These are phyloP conservation scores for Osmerus mordax DNA, from an alignment of 2,113 vertebrate species.

Conservation along the genomic window DNA sequence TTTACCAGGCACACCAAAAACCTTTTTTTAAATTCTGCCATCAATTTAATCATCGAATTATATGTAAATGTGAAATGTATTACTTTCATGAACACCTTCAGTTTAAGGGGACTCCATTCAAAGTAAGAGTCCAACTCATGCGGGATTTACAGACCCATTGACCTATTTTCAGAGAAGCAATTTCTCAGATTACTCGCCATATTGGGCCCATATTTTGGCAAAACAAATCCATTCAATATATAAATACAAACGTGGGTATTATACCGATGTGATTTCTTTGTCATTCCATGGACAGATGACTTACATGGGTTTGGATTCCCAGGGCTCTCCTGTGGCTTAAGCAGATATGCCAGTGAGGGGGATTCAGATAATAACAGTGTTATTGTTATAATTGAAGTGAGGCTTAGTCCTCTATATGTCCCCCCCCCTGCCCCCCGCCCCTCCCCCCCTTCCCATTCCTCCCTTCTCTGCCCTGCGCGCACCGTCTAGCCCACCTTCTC, in stretches of 20 bases:
- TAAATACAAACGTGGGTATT: slow-evolving; percentile 15
- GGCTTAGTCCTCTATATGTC: slow-evolving; percentile 23
- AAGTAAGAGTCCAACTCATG: not conserved
- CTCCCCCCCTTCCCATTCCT: not conserved
- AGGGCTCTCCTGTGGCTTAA: not conserved
- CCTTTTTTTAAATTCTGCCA: too few species aligned
- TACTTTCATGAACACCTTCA: too few species aligned
- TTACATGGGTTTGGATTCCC: not conserved
- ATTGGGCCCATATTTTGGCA: slow-evolving; percentile 19
- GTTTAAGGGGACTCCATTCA: not conserved
- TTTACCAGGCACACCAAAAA: too few species aligned
- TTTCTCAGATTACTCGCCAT: slow-evolving; percentile 12
- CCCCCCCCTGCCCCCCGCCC: not conserved
- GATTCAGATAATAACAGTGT: slow-evolving; percentile 29
- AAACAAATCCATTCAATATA: slow-evolving; percentile 27
- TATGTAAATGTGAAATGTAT: not conserved
- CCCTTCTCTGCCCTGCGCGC: not conserved
- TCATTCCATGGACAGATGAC: slow-evolving; percentile 25
- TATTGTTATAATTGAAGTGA: slow-evolving; percentile 37
- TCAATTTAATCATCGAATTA: too few species aligned
- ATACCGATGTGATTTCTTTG: slow-evolving; percentile 8
- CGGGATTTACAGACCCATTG: not conserved
- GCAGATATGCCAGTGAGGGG: not conserved
- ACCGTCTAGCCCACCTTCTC: not conserved
- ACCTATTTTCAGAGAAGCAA: slow-evolving; percentile 9